Base-by-base conservation (phyloP, 2,113 vertebrate species). In the Cheirogaleus medius region DNA sequence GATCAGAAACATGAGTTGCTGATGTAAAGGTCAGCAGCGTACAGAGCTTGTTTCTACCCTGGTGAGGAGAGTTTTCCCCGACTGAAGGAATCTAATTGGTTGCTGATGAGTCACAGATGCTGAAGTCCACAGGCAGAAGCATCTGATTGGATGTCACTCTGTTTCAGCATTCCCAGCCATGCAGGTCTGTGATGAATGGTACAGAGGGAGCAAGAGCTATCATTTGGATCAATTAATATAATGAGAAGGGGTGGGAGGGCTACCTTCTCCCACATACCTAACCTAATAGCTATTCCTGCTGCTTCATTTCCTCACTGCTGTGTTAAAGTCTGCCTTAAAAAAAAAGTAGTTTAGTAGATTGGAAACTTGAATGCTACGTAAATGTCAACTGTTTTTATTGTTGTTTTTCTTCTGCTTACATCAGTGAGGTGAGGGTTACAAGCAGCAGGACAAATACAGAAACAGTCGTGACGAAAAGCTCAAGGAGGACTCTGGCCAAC, bases 21-120 rank as follows among this genome's bases (percentile, higher is more conserved):
- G 96, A 94, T 95, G 91, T 94, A 97, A 98, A 98, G 96, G 96
- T 97, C 97, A 97, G 89, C 86, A 63, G 83, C 56, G 1, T 91
- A 94, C 96, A 94, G 94, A 74, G 96, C 97, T 97, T 98, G 97
- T 98, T 97, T 98, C 97, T 94, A 97, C 91, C 96, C 96, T 97
- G 96, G 93, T 87, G 91, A 97, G 96, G 87, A 94, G 93, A 97
- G 85, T 95, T 97, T 97, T 94, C 93, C 86, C 58, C 12, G 60
- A 83, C 77, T 78, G 81, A 78, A 96, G 47, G 77, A 96, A 96
- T 97, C 96, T 97, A 91, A 98, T 97, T 98, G 97, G 97, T 76
- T 95, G 91, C 89, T 86, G 97, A 97, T 98, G 97, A 97, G 82
- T 98, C 97, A 98, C 93, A 94, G 91, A 88, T 91, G 93, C 96